Evolutionary conservation across 2,797 vertebrate genomes (phyloP).

Genomic region (Rhinichthys osculus): DNA sequence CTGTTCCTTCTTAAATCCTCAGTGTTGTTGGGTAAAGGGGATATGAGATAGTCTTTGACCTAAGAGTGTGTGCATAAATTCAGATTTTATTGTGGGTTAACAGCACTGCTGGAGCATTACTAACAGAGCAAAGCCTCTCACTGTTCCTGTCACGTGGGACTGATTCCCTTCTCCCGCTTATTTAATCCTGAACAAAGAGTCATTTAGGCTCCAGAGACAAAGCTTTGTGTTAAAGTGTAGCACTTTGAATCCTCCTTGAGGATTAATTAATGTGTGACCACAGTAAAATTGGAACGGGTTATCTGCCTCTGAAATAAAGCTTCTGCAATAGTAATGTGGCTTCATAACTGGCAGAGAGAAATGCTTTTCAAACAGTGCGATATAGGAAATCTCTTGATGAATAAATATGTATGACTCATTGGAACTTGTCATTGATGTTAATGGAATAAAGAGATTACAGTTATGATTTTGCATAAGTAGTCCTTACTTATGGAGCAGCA

Average conservation of each 20-base stretch:
- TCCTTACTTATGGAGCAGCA: constrained; percentile 7
- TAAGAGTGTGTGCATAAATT: background rate
- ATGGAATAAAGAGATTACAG: constrained; percentile 45
- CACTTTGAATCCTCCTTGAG: constrained; percentile 54
- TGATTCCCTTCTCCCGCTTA: constrained; percentile 13
- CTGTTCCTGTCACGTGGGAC: background rate
- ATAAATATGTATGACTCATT: constrained; percentile 39
- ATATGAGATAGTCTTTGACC: constrained; percentile 21
- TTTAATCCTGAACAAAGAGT: constrained; percentile 45
- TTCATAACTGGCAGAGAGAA: constrained; percentile 22
- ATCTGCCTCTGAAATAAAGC: constrained; percentile 53
- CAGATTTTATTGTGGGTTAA: constrained; percentile 39
- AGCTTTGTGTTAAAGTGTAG: constrained; percentile 45
- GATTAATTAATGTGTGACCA: constrained; percentile 62
- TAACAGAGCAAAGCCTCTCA: constrained; percentile 32
- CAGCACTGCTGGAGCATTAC: constrained; percentile 24
- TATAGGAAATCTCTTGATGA: constrained; percentile 42
- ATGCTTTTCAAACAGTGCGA: constrained; percentile 36
- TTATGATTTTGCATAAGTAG: constrained; percentile 43
- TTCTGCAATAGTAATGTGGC: constrained; percentile 28
- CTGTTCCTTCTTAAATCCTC: constrained; percentile 20
- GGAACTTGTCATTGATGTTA: constrained; percentile 37
- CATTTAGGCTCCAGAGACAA: constrained; percentile 55
- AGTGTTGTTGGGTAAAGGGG: constrained; percentile 9
- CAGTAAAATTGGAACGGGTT: constrained; percentile 59